Conservation (phyloP, 2,797 vertebrate species). For the Esox lucius region DNA sequence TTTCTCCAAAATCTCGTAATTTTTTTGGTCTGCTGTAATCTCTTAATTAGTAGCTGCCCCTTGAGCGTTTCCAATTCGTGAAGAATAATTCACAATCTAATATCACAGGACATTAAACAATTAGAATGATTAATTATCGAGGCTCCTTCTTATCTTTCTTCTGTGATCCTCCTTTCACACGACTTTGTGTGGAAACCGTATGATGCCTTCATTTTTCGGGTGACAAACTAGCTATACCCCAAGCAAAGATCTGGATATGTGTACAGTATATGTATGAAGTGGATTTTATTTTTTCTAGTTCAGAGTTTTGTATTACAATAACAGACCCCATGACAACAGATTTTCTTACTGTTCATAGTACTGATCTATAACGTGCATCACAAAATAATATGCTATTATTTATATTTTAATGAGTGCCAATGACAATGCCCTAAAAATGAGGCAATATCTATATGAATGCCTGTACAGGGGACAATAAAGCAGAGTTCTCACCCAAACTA, state of each 20-base stretch:
- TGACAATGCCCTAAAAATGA: not conserved
- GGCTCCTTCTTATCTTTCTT: constrained; percentile 18
- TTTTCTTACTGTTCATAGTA: too few relatives aligned
- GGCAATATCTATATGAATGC: not conserved
- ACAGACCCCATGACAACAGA: too few relatives aligned
- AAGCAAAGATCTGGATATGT: too few relatives aligned
- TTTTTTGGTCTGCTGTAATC: constrained; percentile 11
- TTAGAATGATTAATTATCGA: constrained; percentile 19
- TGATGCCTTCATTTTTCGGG: not conserved
- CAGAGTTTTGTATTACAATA: too few relatives aligned
- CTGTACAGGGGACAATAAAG: not conserved
- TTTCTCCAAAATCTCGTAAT: constrained; percentile 12
- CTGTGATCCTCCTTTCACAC: not conserved
- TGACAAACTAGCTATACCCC: too few relatives aligned
- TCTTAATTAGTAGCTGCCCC: constrained; percentile 26
- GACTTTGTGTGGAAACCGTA: not conserved
- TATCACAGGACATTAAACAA: constrained; percentile 25
- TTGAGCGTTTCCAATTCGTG: constrained; percentile 4
- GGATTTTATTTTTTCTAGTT: too few relatives aligned
- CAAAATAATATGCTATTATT: too few relatives aligned
- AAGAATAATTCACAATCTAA: constrained; percentile 23
- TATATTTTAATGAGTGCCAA: too few relatives aligned
- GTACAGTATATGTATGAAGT: too few relatives aligned
- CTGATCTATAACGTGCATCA: too few relatives aligned
- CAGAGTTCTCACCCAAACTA: not conserved